phyloP scores from a whole-genome alignment of 2,888 invertebrate species.

The Tachina grossa region DNA sequence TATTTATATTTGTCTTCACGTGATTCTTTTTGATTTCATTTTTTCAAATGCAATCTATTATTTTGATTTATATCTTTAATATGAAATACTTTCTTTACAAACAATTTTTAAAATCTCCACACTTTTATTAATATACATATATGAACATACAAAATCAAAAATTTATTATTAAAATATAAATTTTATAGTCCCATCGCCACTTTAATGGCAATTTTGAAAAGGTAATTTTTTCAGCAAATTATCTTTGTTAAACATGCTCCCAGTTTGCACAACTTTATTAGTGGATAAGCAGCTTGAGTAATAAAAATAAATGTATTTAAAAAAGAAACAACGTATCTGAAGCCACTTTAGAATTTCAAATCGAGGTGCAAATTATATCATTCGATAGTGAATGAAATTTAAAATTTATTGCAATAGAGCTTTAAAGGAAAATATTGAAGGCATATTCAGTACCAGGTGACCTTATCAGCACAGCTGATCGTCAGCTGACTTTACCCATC shows the following conservation, averaged over 20 bases:
- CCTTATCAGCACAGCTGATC: too few species aligned
- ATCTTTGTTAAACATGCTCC: constrained; percentile 20
- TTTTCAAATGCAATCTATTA: constrained; percentile 50
- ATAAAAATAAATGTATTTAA: neutral
- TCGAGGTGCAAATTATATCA: too few species aligned
- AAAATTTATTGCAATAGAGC: too few species aligned
- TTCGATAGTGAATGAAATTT: too few species aligned
- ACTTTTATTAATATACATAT: constrained; percentile 55
- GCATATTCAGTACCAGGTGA: too few species aligned
- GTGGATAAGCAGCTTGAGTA: constrained; percentile 65
- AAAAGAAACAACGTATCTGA: neutral
- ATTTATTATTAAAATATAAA: constrained; percentile 6
- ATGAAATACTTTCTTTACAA: constrained; percentile 55
- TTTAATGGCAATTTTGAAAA: constrained; percentile 96
- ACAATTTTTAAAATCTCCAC: constrained; percentile 33
- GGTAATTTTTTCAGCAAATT: constrained; percentile 87
- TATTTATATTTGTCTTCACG: constrained; percentile 76
- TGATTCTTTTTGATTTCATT: constrained; percentile 61
- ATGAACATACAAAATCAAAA: neutral
- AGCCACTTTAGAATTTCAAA: neutral
- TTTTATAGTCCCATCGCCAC: constrained; percentile 93
- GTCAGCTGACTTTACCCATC: too few species aligned
- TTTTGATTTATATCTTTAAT: constrained; percentile 54
- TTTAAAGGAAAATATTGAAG: too few species aligned
- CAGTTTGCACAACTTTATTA: constrained; percentile 41